These are phyloP conservation scores for Apamea sordens DNA, from an alignment of 2,888 invertebrate species.

Conservation along the genomic window DNA sequence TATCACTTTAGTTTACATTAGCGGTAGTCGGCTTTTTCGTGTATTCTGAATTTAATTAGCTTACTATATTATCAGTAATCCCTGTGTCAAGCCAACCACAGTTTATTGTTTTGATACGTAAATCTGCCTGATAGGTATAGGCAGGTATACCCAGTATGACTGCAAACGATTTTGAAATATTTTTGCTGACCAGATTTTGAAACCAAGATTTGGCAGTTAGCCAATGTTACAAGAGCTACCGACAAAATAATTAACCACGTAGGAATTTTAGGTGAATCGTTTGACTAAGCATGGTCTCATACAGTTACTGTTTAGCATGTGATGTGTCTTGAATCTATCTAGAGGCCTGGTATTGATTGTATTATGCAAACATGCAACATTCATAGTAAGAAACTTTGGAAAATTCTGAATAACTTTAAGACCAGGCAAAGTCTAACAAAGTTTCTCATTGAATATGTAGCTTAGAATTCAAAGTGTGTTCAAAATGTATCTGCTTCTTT, in stretches of 20 bases:
- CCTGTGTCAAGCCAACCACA: neutral
- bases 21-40: neutral
- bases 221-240: slow-evolving; percentile 13
- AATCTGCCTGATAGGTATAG: too few species aligned
- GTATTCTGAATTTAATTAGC: neutral
- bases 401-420: slow-evolving; percentile 18
- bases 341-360: neutral
- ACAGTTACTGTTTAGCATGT: neutral
- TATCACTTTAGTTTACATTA: neutral
- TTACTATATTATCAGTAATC: neutral
- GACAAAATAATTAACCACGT: slow-evolving; percentile 3
- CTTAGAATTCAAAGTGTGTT: slow-evolving; percentile 10
- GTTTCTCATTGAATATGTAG: slow-evolving; percentile 36
- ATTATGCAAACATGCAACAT: slow-evolving; percentile 15
- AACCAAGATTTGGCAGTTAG: neutral
- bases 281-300: neutral
- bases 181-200: neutral
- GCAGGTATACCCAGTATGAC: neutral
- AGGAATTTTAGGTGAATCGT: slow-evolving; percentile 5
- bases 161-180: neutral
- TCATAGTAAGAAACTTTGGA: neutral
- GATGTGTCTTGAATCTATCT: neutral
- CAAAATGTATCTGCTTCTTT: neutral
- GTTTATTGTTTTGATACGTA: neutral
- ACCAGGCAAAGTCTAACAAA: slow-evolving; percentile 27